Conservation (phyloP, 2,888 invertebrate genomes). For the Pomacea canaliculata region DNA sequence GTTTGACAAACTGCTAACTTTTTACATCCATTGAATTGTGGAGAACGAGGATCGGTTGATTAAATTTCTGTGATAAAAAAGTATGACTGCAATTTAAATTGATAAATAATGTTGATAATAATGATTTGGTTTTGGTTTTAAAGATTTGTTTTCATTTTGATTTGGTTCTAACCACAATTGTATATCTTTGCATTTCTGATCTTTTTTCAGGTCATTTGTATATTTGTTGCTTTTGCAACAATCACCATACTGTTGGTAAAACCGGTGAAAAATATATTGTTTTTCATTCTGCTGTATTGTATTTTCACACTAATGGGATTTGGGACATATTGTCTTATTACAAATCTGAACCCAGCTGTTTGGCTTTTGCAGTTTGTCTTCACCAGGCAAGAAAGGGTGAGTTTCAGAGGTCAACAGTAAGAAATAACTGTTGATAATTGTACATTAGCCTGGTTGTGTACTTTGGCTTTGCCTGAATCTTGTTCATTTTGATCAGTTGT, state of each 20-base stretch:
- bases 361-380: slow-evolving; percentile 19
- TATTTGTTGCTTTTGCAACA: slow-evolving; percentile 8
- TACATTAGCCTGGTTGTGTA: no score
- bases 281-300: slow-evolving; percentile 7
- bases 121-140: no score
- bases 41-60: no score
- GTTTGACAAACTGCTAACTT: no score
- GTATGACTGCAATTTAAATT: neutral
- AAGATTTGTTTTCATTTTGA: neutral
- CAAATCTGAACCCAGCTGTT: neutral
- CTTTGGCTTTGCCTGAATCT: no score
- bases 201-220: slow-evolving; percentile 9
- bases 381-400: neutral
- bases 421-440: neutral
- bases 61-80: neutral
- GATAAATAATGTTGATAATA: no score
- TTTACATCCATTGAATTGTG: no score
- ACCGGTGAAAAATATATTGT: neutral
- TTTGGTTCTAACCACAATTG: no score
- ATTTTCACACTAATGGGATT: slow-evolving; percentile 6
- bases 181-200: neutral
- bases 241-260: neutral
- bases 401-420: neutral
- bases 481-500: no score
- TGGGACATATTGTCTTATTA: slow-evolving; percentile 1